Percentiles rank a stretch among this genome's conserved stretches.
Evolutionary conservation across 2,888 invertebrate species (phyloP).

Genomic region (Orthosia gothica): DNA sequence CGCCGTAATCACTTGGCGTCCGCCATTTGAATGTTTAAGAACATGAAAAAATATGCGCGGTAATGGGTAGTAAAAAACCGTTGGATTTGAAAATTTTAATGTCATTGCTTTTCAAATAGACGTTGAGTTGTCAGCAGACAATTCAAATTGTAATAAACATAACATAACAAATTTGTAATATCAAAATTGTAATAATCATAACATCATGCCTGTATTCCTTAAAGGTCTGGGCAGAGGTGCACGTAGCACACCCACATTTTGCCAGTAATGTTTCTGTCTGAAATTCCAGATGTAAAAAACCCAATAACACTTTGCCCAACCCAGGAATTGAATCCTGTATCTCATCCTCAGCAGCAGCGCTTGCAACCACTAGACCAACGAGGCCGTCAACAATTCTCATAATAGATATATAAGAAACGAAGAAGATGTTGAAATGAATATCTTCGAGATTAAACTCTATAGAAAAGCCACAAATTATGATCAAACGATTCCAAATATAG

Average conservation of each 20-base stretch:
- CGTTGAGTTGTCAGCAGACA: background rate
- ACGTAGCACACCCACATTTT: too few species aligned
- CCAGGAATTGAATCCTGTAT: too few species aligned
- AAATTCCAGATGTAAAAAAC: too few species aligned
- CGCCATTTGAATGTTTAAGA: slow-evolving; percentile 41
- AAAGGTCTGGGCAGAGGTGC: too few species aligned
- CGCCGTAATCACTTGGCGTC: slow-evolving; percentile 34
- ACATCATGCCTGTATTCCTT: too few species aligned
- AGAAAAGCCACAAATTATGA: slow-evolving; percentile 7
- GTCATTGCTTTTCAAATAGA: slow-evolving; percentile 4
- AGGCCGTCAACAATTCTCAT: too few species aligned
- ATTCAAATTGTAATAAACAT: background rate
- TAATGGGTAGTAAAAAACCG: slow-evolving; percentile 29
- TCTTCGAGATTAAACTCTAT: background rate
- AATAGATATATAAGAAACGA: background rate
- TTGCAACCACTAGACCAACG: too few species aligned
- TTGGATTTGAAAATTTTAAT: background rate
- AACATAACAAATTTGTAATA: too few species aligned
- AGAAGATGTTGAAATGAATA: background rate
- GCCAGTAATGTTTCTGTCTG: too few species aligned
- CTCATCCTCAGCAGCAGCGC: too few species aligned
- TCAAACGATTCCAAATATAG: slow-evolving; percentile 7
- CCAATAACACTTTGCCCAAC: too few species aligned
- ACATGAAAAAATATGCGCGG: slow-evolving; percentile 37
- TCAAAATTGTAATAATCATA: too few species aligned